Percentiles rank a stretch among this genome's conserved stretches.
These are phyloP conservation scores for Xestia sexstrigata DNA, from an alignment of 2,888 invertebrate species.

Conservation along the genomic window DNA sequence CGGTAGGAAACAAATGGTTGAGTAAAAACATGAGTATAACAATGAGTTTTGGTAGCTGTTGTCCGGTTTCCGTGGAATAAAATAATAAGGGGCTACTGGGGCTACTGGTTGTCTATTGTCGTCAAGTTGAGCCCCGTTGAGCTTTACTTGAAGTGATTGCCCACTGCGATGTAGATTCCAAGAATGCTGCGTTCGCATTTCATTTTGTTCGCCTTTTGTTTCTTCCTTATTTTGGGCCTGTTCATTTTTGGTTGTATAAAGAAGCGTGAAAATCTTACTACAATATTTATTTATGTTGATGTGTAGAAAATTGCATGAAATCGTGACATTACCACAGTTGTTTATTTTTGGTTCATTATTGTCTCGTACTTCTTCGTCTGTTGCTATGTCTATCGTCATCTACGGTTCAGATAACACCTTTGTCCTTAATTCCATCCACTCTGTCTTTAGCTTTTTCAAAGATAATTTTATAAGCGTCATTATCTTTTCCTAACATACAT, in stretches of 20 bases:
- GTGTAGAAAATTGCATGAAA: constrained; percentile 28
- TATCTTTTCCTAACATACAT: not conserved
- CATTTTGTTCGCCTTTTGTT: constrained; percentile 46
- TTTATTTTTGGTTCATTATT: constrained; percentile 5
- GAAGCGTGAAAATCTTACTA: constrained; percentile 35
- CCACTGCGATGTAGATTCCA: constrained; percentile 76
- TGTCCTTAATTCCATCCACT: not conserved
- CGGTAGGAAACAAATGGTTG: constrained; percentile 83
- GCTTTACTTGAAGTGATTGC: constrained; percentile 79
- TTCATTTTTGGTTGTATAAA: constrained; percentile 60
- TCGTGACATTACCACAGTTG: not conserved
- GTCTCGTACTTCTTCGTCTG: not conserved
- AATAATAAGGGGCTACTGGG: constrained; percentile 83
- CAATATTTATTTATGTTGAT: constrained; percentile 48
- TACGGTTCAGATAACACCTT: not conserved
- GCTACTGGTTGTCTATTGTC: constrained; percentile 82
- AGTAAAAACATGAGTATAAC: constrained; percentile 81
- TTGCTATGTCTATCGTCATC: not conserved
- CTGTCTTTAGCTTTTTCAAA: not conserved
- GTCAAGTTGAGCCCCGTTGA: constrained; percentile 76
- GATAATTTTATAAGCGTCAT: not conserved
- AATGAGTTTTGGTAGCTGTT: constrained; percentile 77
- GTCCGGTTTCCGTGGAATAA: constrained; percentile 83
- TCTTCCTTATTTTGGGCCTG: constrained; percentile 39
- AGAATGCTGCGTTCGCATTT: constrained; percentile 52